These are phyloP conservation scores for Eupeodes corollae DNA, from an alignment of 1,140 invertebrate genomes.

Conservation along the genomic window DNA sequence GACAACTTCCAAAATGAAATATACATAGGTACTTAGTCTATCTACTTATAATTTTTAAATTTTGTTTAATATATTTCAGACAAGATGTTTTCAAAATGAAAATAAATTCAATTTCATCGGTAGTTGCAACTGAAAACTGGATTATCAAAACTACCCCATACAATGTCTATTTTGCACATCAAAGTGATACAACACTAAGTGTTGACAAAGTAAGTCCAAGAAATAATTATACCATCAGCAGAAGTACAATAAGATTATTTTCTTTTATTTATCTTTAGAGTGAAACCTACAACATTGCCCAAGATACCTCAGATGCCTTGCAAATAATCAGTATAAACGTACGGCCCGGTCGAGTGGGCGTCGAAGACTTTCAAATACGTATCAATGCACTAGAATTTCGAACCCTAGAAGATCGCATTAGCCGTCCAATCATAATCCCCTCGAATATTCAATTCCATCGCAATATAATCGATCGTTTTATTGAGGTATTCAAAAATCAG, in stretches of 20 bases:
- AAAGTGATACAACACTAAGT: constrained; percentile 62
- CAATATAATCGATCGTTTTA: constrained; percentile 69
- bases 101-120: constrained; percentile 52
- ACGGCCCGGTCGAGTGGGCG: constrained; percentile 45
- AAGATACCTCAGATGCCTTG: constrained; percentile 48
- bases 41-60: neutral
- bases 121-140: constrained; percentile 78
- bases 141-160: constrained; percentile 76
- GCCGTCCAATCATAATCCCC: constrained; percentile 59
- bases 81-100: constrained; percentile 65
- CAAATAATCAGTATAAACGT: constrained; percentile 78
- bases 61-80: constrained; percentile 40
- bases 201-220: constrained; percentile 53
- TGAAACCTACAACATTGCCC: constrained; percentile 59
- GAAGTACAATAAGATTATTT: neutral
- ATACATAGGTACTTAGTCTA: too few species aligned
- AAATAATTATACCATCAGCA: neutral
- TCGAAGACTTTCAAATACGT: constrained; percentile 53
- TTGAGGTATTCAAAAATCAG: constrained; percentile 69
- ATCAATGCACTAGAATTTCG: constrained; percentile 67
- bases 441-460: constrained; percentile 69
- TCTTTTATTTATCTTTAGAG: constrained; percentile 37
- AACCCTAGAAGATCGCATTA: constrained; percentile 65
- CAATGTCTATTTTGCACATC: constrained; percentile 59
- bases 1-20: too few species aligned